phyloP scores from a whole-genome alignment of 1,140 invertebrate genomes.

The Aplysia californica region DNA sequence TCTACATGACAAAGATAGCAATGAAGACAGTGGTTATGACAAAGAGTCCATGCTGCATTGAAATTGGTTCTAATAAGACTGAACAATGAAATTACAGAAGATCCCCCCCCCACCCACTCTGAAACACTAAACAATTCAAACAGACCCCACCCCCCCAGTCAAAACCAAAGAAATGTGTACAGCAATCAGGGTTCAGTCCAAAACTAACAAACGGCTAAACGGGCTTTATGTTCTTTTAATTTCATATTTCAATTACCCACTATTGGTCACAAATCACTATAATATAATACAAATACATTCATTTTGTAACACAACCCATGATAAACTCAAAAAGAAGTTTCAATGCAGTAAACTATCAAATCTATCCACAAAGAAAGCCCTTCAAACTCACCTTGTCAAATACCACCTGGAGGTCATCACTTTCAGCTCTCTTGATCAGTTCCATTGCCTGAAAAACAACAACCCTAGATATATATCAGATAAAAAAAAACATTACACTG shows the following conservation, averaged over 20 bases:
- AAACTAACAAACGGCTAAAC: no score
- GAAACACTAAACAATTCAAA: no score
- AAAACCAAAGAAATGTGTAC: no score
- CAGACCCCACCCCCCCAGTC: no score
- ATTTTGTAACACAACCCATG: background rate
- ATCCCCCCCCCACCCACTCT: no score
- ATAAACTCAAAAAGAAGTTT: background rate
- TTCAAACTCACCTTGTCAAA: constrained; percentile 73
- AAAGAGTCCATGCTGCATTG: no score
- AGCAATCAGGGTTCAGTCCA: no score
- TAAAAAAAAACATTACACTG: constrained; percentile 18
- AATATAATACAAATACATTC: background rate
- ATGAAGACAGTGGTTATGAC: no score
- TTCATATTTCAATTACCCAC: background rate
- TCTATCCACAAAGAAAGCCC: background rate
- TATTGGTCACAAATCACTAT: background rate
- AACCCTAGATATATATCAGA: background rate
- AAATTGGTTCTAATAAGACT: no score
- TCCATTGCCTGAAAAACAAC: constrained; percentile 35
- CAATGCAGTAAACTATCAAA: constrained; percentile 1
- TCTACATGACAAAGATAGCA: no score
- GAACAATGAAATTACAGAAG: no score
- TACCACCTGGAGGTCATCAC: constrained; percentile 84
- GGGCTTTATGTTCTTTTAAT: background rate
- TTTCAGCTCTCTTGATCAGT: constrained; percentile 77